Evolutionary conservation across 2,797 vertebrate genomes (phyloP).

Genomic region (Lagorchestes hirsutus): DNA sequence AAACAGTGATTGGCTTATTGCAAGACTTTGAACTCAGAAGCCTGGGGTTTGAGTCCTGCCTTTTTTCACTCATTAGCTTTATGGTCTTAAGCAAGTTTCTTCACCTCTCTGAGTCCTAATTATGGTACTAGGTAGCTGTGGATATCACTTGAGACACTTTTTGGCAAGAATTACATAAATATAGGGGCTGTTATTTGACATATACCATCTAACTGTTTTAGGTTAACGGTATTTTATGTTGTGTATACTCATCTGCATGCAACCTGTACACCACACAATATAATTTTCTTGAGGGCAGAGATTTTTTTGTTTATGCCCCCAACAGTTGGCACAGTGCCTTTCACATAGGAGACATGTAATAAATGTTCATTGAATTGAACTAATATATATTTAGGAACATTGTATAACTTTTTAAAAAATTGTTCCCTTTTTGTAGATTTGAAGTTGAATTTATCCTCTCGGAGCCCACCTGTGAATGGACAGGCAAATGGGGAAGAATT

Average conservation of each 20-base stretch:
- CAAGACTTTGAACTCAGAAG: not conserved
- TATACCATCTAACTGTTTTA: not conserved
- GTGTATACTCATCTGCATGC: not conserved
- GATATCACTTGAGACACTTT: not conserved
- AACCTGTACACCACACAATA: not conserved
- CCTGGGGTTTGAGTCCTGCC: not conserved
- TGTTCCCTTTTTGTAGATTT: slow-evolving; percentile 88
- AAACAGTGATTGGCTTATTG: not conserved
- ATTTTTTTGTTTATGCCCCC: not conserved
- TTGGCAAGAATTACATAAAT: not conserved
- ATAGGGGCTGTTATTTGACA: not conserved
- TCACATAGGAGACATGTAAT: not conserved
- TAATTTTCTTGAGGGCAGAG: not conserved
- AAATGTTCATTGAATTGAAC: not conserved
- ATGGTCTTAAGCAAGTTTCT: not conserved
- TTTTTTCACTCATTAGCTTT: not conserved
- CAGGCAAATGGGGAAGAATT: slow-evolving; percentile 89
- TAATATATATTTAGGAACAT: not conserved
- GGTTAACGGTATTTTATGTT: not conserved
- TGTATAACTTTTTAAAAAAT: not conserved
- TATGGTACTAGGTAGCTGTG: not conserved
- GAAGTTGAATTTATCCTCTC: slow-evolving; percentile 93
- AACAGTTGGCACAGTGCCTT: not conserved
- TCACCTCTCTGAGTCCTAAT: not conserved
- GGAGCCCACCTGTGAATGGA: slow-evolving; percentile 89